Conservation (phyloP, 92 coral and sea anemone species). For the Heteractis magnifica region DNA sequence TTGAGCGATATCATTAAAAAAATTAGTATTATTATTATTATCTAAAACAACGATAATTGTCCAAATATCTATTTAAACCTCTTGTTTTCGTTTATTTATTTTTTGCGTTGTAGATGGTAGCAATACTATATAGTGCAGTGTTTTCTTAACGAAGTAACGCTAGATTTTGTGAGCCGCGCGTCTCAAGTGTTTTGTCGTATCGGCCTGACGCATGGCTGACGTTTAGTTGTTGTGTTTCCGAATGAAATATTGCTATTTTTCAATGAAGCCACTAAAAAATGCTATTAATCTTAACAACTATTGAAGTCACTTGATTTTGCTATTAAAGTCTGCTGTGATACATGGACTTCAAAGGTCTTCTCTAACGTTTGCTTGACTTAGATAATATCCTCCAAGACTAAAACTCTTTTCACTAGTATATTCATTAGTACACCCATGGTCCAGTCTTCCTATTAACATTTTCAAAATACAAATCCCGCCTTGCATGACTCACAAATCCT, state of each 20-base stretch:
- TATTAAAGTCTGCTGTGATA: not conserved
- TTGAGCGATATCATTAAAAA: not conserved
- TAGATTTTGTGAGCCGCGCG: not conserved
- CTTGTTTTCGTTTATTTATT: not conserved
- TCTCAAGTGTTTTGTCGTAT: conserved; percentile 1
- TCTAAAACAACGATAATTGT: not conserved
- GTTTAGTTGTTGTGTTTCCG: not conserved
- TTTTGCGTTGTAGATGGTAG: not conserved
- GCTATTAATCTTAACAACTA: conserved; percentile 6
- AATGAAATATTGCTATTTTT: conserved; percentile 4
- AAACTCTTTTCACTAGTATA: not conserved
- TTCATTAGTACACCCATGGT: not conserved
- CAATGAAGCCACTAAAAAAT: conserved; percentile 2
- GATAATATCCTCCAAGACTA: not conserved
- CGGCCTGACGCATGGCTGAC: not conserved
- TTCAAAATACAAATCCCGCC: conserved; percentile 6
- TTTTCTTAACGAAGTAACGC: not conserved
- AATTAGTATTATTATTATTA: not conserved
- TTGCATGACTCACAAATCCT: conserved; percentile 22
- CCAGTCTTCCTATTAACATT: conserved; percentile 26
- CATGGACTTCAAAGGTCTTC: not conserved
- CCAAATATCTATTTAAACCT: not conserved
- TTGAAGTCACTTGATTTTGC: not conserved
- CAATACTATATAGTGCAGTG: not conserved
- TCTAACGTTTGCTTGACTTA: not conserved